Evolutionary conservation across 2,113 vertebrate species (phyloP), one percentile per base, ranked within the genome.

Genomic region (Dicrurus megarhynchus): DNA sequence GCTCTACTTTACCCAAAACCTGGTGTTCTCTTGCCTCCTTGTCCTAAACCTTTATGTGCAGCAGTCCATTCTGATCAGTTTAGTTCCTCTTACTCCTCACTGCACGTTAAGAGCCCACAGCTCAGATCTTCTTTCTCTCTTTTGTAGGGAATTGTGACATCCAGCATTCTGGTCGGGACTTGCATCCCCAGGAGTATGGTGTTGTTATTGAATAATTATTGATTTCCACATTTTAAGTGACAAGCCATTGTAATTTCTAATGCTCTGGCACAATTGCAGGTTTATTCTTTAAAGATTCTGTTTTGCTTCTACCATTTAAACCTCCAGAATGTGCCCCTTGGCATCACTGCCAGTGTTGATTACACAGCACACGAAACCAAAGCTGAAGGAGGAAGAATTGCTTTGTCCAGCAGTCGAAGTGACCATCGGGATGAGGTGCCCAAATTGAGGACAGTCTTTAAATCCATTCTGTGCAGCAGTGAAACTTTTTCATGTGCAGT

Each of bases 91-190:
- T 20, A 3, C 39, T 80, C 61, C 46, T 49, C 47, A 18, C 24
- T 21, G 0, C 12, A 16, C 1, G 0, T 15, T 18, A 23, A 42
- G 26, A 53, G 44, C 13, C 10, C 21, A 5, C 33, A 80, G 42
- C 42, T 84, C 46, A 63, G 35, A 20, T 59, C 11, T 21, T 49
- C 7, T 44, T 77, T 26, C 10, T 30, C 4, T 86, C 3, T 15
- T 74, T 27, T 42, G 5, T 12, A 21, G 64, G 28, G 37, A 67
- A 30, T 41, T 37, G 20, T 52, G 42, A 63, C 39, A 15, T 33
- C 3, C 21, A 77, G 14, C 42, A 47, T 86, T 92, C 94, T 71
- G 64, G 9, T 84, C 39, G 92, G 76, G 59, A 20, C 39, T 78
- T 11, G 7, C 11, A 17, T 68, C 76, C 64, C 47, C 27, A 8